Base-by-base conservation (phyloP, 2,888 invertebrate genomes). In the Heterodera filipjevi region DNA sequence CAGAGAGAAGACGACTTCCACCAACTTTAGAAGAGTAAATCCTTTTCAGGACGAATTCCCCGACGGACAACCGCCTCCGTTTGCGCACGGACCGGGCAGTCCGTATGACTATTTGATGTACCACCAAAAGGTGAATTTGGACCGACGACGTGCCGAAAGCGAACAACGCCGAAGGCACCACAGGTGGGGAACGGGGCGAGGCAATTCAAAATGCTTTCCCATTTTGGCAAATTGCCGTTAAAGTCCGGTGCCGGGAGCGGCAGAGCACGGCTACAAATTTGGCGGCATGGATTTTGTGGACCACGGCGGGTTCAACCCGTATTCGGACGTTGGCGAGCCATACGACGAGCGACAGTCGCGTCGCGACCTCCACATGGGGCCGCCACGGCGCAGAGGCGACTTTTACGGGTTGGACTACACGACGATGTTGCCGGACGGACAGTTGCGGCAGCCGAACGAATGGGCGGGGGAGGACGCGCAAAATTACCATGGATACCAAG, bases 401-500 rank as follows among this genome's bases (percentile, higher is more conserved):
- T 77, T 79, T 35, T 85, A 79, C 74, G 83, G 81, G 27, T 70
- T 85, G 66, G 84, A 83, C 76, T 83, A 75, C 73, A 82, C 76
- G 66, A 75, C 76, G 64, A 66, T 79, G 30, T 64, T 77, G 35
- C 70, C 68, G 33, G 70, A 68, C 22, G 76, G 46, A 66, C 44
- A 76, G 35, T 27, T 6, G 59, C 68, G 10, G 27, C 68, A 77
- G 22, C 77, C 72, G 8, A 33, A 39, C 30, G 76, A 53, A 27
- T 46, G 44, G n/a, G 33, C 32, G 10, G 68, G 33, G 6, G 78
- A 78, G 27, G 82, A 83, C 76, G 66, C 77, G n/a, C 59, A 76
- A 1, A 78, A 71, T 66, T 88, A 88, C 75, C 85, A 87, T 27
- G 88, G 88, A 35, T 87, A 88, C 70, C 85, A 85, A 5, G 86